Evolutionary conservation across 2,797 vertebrate species (phyloP).

Genomic region (Balearica regulorum): DNA sequence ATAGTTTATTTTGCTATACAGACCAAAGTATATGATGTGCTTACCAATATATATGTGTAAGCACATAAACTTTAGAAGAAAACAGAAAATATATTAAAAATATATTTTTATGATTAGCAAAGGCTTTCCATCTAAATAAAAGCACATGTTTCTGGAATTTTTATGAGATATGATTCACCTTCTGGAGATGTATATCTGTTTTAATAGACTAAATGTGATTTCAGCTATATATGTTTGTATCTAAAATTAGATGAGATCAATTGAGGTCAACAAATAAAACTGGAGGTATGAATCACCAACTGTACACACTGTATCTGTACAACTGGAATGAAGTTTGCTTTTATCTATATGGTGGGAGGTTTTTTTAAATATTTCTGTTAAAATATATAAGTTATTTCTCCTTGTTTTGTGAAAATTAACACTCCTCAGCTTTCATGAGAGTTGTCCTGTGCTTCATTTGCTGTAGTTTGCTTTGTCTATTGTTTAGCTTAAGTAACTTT

Average conservation of each 20-base stretch:
- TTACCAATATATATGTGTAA: not conserved
- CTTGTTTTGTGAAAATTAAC: not conserved
- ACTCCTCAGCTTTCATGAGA: not conserved
- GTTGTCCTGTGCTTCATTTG: not conserved
- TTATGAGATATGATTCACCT: not conserved
- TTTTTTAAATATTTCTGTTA: not conserved
- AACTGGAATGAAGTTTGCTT: not conserved
- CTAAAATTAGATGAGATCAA: not conserved
- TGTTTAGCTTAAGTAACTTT: not conserved
- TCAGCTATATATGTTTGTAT: not conserved
- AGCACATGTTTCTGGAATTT: accelerated
- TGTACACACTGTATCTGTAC: not conserved
- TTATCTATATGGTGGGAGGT: not conserved
- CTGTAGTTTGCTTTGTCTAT: not conserved
- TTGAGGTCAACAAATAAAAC: not conserved
- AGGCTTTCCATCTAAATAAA: not conserved
- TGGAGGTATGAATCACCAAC: not conserved
- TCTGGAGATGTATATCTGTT: not conserved
- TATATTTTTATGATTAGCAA: not conserved
- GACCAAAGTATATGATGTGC: accelerated
- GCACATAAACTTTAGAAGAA: not conserved
- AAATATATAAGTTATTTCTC: not conserved
- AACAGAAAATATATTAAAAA: not conserved
- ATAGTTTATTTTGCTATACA: not conserved
- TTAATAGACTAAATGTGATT: not conserved